Conservation (phyloP, 2,113 vertebrate genomes). For the Centropus bengalensis region DNA sequence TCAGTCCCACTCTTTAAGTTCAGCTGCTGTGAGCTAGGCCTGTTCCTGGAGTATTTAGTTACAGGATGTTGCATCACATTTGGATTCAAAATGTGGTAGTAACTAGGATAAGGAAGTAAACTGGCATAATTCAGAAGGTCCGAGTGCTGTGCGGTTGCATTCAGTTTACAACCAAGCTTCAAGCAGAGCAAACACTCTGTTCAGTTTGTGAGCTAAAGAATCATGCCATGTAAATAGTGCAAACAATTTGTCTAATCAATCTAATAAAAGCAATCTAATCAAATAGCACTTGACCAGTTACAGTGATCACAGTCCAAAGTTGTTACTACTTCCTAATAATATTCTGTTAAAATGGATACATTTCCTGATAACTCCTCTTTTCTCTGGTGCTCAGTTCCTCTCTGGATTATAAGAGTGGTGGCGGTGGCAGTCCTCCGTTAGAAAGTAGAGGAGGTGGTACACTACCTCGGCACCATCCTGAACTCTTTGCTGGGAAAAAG, state of each 20-base stretch:
- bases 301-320: not conserved
- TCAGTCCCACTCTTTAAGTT: not conserved
- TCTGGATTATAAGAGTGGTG: not conserved
- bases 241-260: not conserved
- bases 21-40: fast-evolving
- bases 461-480: not conserved
- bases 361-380: not conserved
- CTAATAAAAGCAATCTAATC: not conserved
- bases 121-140: not conserved
- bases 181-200: not conserved
- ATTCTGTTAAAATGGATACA: not conserved
- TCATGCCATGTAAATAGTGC: not conserved
- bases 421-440: not conserved
- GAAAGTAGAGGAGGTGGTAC: not conserved
- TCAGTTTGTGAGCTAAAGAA: not conserved
- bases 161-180: not conserved
- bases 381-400: not conserved
- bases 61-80: not conserved
- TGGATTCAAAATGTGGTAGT: not conserved
- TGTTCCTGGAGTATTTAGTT: not conserved
- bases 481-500: not conserved
- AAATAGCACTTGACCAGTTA: not conserved
- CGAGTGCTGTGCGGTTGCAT: not conserved
- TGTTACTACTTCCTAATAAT: not conserved
- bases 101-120: not conserved